Evolutionary conservation across 2,888 invertebrate species (phyloP).

Genomic region (Drosophila cognata): DNA sequence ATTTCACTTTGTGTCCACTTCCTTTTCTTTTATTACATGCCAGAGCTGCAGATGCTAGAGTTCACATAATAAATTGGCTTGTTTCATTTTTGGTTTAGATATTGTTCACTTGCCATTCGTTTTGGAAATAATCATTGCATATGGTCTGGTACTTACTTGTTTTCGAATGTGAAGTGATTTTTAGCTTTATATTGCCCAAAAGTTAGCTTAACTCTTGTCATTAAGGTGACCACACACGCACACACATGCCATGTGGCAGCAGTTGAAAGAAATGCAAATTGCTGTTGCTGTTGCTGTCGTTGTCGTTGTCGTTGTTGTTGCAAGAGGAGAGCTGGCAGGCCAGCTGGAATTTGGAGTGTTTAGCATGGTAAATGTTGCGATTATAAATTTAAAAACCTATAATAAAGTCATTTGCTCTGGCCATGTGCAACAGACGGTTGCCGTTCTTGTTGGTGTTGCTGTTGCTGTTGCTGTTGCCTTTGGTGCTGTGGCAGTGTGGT

Average conservation of each 20-base stretch:
- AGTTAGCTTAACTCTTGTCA: neutral
- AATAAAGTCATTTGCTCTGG: slow-evolving; percentile 76
- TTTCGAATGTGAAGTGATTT: neutral
- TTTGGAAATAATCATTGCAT: neutral
- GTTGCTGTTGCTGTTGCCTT: slow-evolving; percentile 9
- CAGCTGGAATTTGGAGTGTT: slow-evolving; percentile 67
- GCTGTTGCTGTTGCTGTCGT: slow-evolving; percentile 8
- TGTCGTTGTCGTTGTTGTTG: slow-evolving; percentile 12
- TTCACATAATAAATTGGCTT: neutral
- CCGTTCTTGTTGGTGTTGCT: neutral
- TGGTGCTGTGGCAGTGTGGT: slow-evolving; percentile 35
- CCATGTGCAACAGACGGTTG: slow-evolving; percentile 51
- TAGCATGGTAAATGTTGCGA: slow-evolving; percentile 74
- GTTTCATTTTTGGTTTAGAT: neutral
- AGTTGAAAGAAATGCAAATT: slow-evolving; percentile 35
- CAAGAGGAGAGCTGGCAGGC: slow-evolving; percentile 29
- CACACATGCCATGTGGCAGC: slow-evolving; percentile 6
- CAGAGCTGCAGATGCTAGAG: neutral
- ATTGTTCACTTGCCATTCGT: neutral
- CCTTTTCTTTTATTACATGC: neutral
- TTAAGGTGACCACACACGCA: slow-evolving; percentile 19
- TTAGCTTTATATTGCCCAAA: neutral
- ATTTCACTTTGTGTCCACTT: neutral
- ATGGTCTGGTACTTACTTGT: neutral
- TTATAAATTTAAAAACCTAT: slow-evolving; percentile 80